These are phyloP conservation scores for Pristionchus fissidentatus DNA, from an alignment of 2,888 invertebrate genomes.

Conservation along the genomic window DNA sequence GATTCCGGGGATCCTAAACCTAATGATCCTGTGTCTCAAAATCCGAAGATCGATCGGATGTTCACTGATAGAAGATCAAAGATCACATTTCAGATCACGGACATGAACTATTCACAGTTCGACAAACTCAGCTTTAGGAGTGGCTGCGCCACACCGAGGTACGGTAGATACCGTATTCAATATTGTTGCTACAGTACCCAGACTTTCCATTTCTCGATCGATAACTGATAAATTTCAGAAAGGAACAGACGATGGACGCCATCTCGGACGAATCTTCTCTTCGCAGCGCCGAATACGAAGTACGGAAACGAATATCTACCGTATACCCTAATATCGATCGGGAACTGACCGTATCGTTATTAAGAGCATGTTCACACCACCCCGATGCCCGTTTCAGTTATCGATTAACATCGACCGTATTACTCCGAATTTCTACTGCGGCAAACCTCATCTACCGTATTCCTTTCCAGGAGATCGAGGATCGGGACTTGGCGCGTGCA, in stretches of 20 bases:
- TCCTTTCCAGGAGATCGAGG: conserved; percentile 5
- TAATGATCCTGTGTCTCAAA: neutral
- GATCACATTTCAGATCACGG: too few species aligned
- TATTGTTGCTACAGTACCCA: neutral
- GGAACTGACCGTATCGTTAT: too few species aligned
- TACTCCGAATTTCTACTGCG: neutral
- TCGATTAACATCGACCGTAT: neutral
- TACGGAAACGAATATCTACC: neutral
- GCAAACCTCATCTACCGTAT: neutral
- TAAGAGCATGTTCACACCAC: too few species aligned
- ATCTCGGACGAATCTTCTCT: neutral
- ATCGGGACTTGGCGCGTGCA: conserved; percentile 16
- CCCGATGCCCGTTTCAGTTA: too few species aligned
- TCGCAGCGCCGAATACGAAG: neutral
- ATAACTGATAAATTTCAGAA: too few species aligned
- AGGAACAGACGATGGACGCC: neutral
- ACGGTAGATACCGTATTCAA: neutral
- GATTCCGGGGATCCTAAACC: neutral
- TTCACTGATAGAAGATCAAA: too few species aligned
- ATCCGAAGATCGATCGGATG: neutral
- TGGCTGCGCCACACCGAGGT: neutral
- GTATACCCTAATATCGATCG: too few species aligned
- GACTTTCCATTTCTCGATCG: too few species aligned
- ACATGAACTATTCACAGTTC: neutral
- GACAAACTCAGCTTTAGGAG: neutral